Evolutionary conservation across 2,113 vertebrate species (phyloP).

Genomic region (Lagopus leucura): DNA sequence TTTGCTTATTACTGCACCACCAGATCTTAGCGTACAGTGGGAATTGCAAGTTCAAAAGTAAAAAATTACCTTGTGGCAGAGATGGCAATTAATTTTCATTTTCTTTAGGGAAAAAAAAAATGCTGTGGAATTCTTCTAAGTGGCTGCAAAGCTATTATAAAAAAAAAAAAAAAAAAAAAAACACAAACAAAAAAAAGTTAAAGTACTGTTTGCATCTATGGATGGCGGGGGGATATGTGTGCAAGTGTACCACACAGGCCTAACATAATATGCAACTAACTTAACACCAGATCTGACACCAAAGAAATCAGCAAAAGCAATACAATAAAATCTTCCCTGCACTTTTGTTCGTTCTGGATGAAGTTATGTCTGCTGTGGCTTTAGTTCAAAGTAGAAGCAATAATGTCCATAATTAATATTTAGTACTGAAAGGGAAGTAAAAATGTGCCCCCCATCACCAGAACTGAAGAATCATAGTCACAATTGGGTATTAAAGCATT

Average conservation of each 20-base stretch:
- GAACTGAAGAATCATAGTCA: background rate
- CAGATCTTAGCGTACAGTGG: too few species aligned
- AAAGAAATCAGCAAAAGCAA: background rate
- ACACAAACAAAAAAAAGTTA: background rate
- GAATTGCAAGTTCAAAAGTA: too few species aligned
- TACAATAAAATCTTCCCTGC: background rate
- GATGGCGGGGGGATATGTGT: background rate
- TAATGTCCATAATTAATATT: constrained; percentile 47
- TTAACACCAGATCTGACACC: background rate
- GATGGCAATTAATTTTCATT: background rate
- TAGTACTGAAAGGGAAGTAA: background rate
- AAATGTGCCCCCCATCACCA: background rate
- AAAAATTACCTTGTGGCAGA: too few species aligned
- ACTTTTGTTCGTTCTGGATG: background rate
- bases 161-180: too few species aligned
- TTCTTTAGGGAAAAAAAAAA: background rate
- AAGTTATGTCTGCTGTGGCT: background rate
- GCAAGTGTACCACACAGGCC: background rate
- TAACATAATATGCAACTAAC: background rate
- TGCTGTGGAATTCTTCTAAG: background rate
- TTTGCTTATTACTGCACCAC: too few species aligned
- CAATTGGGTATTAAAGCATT: background rate
- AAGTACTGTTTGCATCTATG: background rate
- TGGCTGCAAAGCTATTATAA: background rate
- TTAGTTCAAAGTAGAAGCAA: constrained; percentile 52